A percentile compares a stretch with the other conserved stretches of the same genome.
Conservation (phyloP, 2,113 vertebrate species). For the Hucho hucho region DNA sequence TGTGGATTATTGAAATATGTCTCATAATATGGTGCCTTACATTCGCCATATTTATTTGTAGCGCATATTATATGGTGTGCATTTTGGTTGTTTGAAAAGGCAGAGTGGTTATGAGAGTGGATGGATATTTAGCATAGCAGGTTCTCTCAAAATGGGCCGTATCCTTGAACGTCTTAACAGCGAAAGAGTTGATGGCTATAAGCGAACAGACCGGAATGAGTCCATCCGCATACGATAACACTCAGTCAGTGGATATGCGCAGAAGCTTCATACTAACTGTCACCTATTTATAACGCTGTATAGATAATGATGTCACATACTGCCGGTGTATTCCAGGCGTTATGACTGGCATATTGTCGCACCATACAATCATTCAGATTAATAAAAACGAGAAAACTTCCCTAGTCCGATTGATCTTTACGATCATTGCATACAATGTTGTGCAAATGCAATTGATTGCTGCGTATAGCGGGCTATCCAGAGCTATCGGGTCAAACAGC, state of each 20-base stretch:
- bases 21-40: constrained; percentile 28
- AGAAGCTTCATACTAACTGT: constrained; percentile 58
- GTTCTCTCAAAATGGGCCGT: constrained; percentile 51
- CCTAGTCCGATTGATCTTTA: constrained; percentile 20
- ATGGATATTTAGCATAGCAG: constrained; percentile 41
- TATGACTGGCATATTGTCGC: constrained; percentile 6
- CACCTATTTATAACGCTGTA: constrained; percentile 58
- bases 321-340: constrained; percentile 17
- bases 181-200: constrained; percentile 44
- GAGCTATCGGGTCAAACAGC: constrained; percentile 61
- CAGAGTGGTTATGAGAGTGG: constrained; percentile 22
- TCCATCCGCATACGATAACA: constrained; percentile 62
- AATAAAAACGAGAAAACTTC: constrained; percentile 3
- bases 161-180: constrained; percentile 66
- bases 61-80: background rate
- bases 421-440: constrained; percentile 68
- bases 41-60: background rate
- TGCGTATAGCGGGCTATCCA: constrained; percentile 62
- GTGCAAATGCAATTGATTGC: constrained; percentile 48
- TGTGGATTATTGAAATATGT: background rate
- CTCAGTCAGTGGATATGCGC: constrained; percentile 64
- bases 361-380: too few relatives aligned
- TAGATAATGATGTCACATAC: constrained; percentile 68
- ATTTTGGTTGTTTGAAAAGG: background rate
- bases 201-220: constrained; percentile 45